A percentile compares a stretch with the other conserved stretches of the same genome.
Conservation (phyloP, 1,140 invertebrate genomes). For the Zaprionus africanus region DNA sequence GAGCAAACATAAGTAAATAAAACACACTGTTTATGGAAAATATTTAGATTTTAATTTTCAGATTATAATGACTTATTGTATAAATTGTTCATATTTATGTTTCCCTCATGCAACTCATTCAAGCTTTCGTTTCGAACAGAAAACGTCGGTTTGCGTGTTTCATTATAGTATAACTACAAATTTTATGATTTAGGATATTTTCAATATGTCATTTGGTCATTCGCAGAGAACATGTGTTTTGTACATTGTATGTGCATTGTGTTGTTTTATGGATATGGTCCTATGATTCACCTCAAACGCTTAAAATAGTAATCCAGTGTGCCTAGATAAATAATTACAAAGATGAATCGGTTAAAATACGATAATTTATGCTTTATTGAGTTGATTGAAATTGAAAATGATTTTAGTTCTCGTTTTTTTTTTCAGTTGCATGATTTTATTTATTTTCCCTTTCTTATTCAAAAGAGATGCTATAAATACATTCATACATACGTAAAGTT, state of each 20-base stretch:
- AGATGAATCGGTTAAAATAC: slow-evolving; percentile 38
- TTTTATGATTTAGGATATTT: slow-evolving; percentile 8
- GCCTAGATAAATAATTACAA: slow-evolving; percentile 55
- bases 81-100: slow-evolving; percentile 22
- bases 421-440: slow-evolving; percentile 22
- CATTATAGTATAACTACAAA: slow-evolving; percentile 24
- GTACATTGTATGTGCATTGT: slow-evolving; percentile 36
- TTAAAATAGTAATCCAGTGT: slow-evolving; percentile 48
- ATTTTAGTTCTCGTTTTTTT: background rate
- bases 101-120: slow-evolving; percentile 30
- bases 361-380: slow-evolving; percentile 37
- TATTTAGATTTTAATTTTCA: slow-evolving; percentile 47
- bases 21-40: slow-evolving; percentile 37
- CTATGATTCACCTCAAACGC: slow-evolving; percentile 27
- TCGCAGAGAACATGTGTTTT: slow-evolving; percentile 38
- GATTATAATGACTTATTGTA: slow-evolving; percentile 41
- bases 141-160: slow-evolving; percentile 9
- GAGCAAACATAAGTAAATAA: slow-evolving; percentile 25
- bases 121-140: slow-evolving; percentile 22
- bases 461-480: slow-evolving; percentile 13
- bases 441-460: slow-evolving; percentile 15
- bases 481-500: slow-evolving; percentile 25
- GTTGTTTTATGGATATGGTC: slow-evolving; percentile 25
- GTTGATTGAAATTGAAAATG: slow-evolving; percentile 31
- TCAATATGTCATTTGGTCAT: slow-evolving; percentile 28